These are phyloP conservation scores for Lerema accius DNA, from an alignment of 1,140 invertebrate species.

Conservation along the genomic window DNA sequence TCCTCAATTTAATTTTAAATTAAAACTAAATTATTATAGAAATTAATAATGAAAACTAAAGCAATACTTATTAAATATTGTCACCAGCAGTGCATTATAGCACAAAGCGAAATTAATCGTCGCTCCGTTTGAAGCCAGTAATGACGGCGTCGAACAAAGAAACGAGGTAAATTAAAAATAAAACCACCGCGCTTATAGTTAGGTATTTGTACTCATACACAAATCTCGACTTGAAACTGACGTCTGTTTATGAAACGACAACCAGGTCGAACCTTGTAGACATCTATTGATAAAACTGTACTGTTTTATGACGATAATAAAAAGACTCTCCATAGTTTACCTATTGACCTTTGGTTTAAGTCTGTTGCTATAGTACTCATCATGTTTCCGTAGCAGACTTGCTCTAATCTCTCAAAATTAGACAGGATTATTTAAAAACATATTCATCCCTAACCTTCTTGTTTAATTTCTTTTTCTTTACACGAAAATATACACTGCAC, in stretches of 20 bases:
- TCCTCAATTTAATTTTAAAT: slow-evolving; percentile 9
- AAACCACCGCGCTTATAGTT: background rate
- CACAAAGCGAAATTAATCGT: slow-evolving; percentile 1
- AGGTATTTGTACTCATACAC: slow-evolving; percentile 1
- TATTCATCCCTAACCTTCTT: no score
- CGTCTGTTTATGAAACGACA: background rate
- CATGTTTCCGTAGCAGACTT: no score
- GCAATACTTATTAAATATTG: slow-evolving; percentile 2
- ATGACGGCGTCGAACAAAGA: slow-evolving; percentile 2
- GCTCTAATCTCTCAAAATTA: no score
- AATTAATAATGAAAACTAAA: background rate
- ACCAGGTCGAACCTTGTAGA: background rate
- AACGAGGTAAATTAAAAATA: slow-evolving; percentile 6
- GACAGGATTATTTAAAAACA: no score
- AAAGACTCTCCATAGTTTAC: no score
- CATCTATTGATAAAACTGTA: no score
- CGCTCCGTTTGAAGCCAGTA: background rate
- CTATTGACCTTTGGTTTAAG: no score
- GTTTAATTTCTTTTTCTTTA: no score
- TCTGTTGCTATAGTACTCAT: no score
- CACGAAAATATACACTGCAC: no score
- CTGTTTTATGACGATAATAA: no score
- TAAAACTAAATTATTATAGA: background rate
- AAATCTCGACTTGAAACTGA: background rate
- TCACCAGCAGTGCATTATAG: slow-evolving; percentile 1